Evolutionary conservation across 2,113 vertebrate species (phyloP), one percentile per base, ranked within the genome.

Genomic region (Burhinus oedicnemus): DNA sequence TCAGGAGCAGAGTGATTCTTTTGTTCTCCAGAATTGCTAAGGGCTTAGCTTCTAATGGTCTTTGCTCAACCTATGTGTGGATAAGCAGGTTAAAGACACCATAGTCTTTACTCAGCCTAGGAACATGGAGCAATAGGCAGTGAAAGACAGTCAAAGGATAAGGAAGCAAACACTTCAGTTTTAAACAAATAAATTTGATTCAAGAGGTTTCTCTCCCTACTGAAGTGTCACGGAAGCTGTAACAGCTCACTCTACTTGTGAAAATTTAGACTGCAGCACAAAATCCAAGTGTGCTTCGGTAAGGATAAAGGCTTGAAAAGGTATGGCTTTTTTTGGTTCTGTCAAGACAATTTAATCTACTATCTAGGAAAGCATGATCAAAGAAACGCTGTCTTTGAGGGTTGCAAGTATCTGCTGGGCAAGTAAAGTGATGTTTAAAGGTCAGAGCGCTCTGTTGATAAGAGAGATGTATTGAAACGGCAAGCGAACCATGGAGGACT

Each of bases 401-500:
- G 12, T 30, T 80, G 62, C 45, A 54, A 0, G n/a, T 71, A 16
- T 52, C 27, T 83, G 64, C 60, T 77, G 72, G 44, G 47, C 22
- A 27, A 55, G 66, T 62, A 4, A 80, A 84, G 71, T 55, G 68
- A 6, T 75, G 83, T 55, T 89, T 78, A 92, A 93, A 91, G 83
- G 83, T 90, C 90, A 71, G 80, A 78, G 42, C 0, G 0, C n/a
- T 86, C 55, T 68, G 62, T 17, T 91, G 76, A 8, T 71, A 3
- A 70, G 82, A 69, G 25, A 60, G 45, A 70, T 4, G 7, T 55
- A 47, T 17, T 68, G 69, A 87, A 90, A 92, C 47, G 76, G 88
- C 80, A 78, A 19, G 62, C 66, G 88, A 93, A 84, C 69, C 88
- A 45, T 66, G 62, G 85, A 87, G 55, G 44, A 42, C 71, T 91